Conservation (phyloP, 2,113 vertebrate genomes). For the Brienomyrus brachyistius region DNA sequence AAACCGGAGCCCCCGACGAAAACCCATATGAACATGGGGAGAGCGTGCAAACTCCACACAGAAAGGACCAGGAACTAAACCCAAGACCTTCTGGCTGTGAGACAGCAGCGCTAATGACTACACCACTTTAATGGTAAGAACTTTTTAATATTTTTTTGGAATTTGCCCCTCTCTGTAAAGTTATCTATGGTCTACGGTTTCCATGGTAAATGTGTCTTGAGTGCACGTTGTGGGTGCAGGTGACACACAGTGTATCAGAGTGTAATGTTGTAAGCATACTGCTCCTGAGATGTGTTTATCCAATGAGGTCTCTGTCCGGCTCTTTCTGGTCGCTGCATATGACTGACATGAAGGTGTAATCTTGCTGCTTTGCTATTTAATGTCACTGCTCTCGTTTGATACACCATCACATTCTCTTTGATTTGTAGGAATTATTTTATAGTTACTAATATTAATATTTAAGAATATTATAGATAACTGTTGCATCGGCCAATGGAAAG, state of each 20-base stretch:
- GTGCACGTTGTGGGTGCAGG: background rate
- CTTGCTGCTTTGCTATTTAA: background rate
- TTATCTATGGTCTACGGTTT: background rate
- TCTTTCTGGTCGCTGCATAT: background rate
- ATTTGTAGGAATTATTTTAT: background rate
- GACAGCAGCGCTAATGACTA: no score
- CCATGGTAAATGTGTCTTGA: background rate
- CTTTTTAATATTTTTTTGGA: background rate
- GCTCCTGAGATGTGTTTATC: background rate
- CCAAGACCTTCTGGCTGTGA: no score
- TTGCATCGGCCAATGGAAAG: background rate
- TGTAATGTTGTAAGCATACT: background rate
- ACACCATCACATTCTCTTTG: background rate
- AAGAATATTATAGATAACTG: background rate
- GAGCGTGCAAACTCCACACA: no score
- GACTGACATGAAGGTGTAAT: background rate
- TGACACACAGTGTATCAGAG: background rate
- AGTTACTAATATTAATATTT: background rate
- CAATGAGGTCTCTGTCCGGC: background rate
- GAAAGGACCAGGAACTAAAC: no score
- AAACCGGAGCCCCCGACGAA: no score
- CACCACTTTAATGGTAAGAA: background rate
- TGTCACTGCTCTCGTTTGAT: background rate
- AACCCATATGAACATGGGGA: no score
- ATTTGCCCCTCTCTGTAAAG: background rate